Conservation (phyloP, 2,797 vertebrate genomes). For the Tamandua tetradactyla region DNA sequence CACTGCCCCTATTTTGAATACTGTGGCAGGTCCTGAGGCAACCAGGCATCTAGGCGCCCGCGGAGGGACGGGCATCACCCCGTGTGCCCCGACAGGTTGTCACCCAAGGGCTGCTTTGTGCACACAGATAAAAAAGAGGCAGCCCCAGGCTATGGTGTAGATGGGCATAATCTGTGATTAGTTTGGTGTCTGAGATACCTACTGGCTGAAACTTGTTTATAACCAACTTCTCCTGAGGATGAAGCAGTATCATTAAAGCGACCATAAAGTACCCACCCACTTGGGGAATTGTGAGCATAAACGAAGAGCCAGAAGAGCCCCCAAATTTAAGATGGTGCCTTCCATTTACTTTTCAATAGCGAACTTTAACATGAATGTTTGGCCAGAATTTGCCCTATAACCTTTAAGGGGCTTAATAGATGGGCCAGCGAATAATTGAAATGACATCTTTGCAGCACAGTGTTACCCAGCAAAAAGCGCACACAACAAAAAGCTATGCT, state of each 20-base stretch:
- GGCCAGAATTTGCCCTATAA: constrained; percentile 67
- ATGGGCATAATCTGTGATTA: not conserved
- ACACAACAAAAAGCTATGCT: not conserved
- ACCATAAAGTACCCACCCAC: not conserved
- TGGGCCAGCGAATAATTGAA: constrained; percentile 26
- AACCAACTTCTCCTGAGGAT: not conserved
- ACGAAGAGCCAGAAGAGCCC: constrained; percentile 18
- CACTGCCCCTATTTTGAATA: not conserved
- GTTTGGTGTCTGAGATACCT: not conserved
- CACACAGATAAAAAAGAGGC: not conserved
- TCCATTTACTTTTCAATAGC: constrained; percentile 70
- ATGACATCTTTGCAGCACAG: constrained; percentile 51
- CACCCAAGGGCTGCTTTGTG: not conserved
- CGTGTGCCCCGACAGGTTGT: not conserved
- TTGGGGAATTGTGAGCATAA: not conserved
- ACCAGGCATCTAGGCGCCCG: not conserved
- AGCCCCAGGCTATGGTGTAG: not conserved
- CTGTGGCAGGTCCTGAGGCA: not conserved
- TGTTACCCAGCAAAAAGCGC: constrained; percentile 53
- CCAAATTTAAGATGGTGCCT: constrained; percentile 57
- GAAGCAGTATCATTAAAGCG: not conserved
- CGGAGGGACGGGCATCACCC: not conserved
- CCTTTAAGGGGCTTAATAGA: constrained; percentile 75
- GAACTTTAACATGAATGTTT: constrained; percentile 55
- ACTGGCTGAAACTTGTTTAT: not conserved